phyloP scores from a whole-genome alignment of 2,888 invertebrate species.

The Chrysodeixis includens region DNA sequence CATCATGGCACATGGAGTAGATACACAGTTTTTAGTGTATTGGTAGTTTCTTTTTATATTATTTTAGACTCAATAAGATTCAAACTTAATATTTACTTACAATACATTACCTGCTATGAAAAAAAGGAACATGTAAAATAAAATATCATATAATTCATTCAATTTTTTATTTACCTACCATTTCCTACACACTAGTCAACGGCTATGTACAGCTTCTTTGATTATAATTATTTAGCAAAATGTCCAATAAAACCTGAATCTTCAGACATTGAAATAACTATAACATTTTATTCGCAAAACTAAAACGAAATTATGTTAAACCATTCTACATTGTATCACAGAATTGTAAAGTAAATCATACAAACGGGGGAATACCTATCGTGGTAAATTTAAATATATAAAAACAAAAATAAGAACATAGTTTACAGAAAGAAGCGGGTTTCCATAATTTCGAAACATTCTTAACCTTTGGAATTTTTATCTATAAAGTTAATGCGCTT shows the following conservation, averaged over 20 bases:
- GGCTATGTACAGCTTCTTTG: conserved; percentile 82
- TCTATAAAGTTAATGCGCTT: conserved; percentile 35
- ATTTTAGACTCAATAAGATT: too few relatives aligned
- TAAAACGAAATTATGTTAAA: conserved; percentile 40
- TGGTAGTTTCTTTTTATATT: too few relatives aligned
- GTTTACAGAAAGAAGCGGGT: conserved; percentile 29
- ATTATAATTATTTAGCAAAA: conserved; percentile 58
- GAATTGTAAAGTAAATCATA: conserved; percentile 50
- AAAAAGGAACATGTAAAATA: conserved; percentile 38
- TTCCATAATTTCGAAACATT: conserved; percentile 38
- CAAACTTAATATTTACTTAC: too few relatives aligned
- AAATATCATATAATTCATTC: conserved; percentile 54
- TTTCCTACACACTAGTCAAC: conserved; percentile 87
- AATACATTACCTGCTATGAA: background rate
- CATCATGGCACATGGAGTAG: too few relatives aligned
- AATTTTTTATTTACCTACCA: conserved; percentile 75
- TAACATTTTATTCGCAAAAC: conserved; percentile 30
- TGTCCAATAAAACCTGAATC: conserved; percentile 50
- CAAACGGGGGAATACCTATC: conserved; percentile 41
- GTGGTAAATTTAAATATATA: conserved; percentile 45
- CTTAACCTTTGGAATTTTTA: conserved; percentile 8
- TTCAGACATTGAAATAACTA: conserved; percentile 41
- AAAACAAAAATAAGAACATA: conserved; percentile 25
- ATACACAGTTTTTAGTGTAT: too few relatives aligned
- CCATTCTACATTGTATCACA: conserved; percentile 61